Base-by-base conservation (phyloP, 2,888 invertebrate species). In the Sarcophaga carnaria region DNA sequence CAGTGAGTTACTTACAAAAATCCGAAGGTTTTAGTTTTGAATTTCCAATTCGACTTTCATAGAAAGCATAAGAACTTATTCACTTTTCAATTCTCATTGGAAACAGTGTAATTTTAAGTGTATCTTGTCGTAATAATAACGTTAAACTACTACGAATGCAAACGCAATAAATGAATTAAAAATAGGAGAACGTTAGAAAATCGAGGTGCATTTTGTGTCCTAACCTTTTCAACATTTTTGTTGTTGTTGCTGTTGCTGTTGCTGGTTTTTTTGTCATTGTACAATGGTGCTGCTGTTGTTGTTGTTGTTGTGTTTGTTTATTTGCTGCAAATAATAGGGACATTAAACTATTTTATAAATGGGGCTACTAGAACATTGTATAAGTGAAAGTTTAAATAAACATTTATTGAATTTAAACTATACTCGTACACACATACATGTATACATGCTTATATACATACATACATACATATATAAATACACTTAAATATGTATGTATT, bases 131-230 rank as follows among this genome's bases (percentile, higher is more conserved):
- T 63, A 70, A 45, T 45, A 64, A 59, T 77, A 77, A 66, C 37
- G 25, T 76, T 27, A 71, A 71, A 75, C 37, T 37, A 77, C 59
- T 63, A 45, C 14, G 69, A 62, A 66, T 74, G 25, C 60, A 54
- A 74, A 60, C 64, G 59, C 70, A 75, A 63, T 25, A 75, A 76
- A 79, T 64, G 25, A 54, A 74, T 75, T 79, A 80, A 75, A 75
- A 70, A 1, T 71, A 80, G 70, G 49, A 79, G 14, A 77, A 63
- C n/a, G 63, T 79, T 49, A 37, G 79, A 71, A 79, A 63, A 79
- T 71, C 4, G 66, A 81, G 75, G 80, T 87, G 78, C 64, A 87
- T 79, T 87, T 78, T 75, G 6, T 37, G 37, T 37, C 37, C 37
- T 6, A 37, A 37, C 37, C 37, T 37, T 37, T 37, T 37, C 6